Evolutionary conservation across 2,113 vertebrate genomes (phyloP).

Genomic region (Austrofundulus limnaeus): DNA sequence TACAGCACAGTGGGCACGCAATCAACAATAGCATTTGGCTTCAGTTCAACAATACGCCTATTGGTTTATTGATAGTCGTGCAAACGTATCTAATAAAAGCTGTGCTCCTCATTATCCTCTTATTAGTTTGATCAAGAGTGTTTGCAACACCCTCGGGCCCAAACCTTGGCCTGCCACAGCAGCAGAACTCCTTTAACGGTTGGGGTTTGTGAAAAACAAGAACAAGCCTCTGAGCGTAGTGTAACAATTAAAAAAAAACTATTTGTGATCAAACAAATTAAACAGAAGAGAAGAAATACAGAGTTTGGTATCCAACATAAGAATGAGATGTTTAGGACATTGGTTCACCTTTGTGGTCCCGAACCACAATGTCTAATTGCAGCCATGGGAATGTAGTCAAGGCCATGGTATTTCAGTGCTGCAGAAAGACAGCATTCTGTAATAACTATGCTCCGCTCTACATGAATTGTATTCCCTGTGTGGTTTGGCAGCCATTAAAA

Average conservation of each 20-base stretch:
- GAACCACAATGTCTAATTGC: constrained; percentile 73
- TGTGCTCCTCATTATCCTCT: constrained; percentile 39
- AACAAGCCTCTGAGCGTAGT: constrained; percentile 37
- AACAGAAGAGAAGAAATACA: constrained; percentile 1
- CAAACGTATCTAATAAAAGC: constrained; percentile 39
- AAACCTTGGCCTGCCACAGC: constrained; percentile 34
- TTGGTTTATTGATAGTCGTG: constrained; percentile 50
- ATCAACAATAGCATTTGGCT: constrained; percentile 45
- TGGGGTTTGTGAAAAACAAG: constrained; percentile 26
- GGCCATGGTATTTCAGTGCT: constrained; percentile 68
- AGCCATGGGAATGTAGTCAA: constrained; percentile 74
- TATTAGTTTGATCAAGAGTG: constrained; percentile 67
- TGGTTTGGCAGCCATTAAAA: constrained; percentile 76
- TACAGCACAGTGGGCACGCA: constrained; percentile 35
- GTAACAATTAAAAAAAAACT: constrained; percentile 45
- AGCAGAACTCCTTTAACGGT: constrained; percentile 6
- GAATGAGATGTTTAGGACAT: constrained; percentile 71
- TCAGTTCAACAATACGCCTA: constrained; percentile 28
- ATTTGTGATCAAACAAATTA: constrained; percentile 65
- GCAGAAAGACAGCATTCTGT: constrained; percentile 66
- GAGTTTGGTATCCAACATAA: constrained; percentile 61
- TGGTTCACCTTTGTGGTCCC: constrained; percentile 75
- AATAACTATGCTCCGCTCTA: constrained; percentile 71
- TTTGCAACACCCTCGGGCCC: constrained; percentile 21
- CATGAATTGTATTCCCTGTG: constrained; percentile 74